Evolutionary conservation across 2,888 invertebrate species (phyloP).

Genomic region (Tupiocoris notatus): DNA sequence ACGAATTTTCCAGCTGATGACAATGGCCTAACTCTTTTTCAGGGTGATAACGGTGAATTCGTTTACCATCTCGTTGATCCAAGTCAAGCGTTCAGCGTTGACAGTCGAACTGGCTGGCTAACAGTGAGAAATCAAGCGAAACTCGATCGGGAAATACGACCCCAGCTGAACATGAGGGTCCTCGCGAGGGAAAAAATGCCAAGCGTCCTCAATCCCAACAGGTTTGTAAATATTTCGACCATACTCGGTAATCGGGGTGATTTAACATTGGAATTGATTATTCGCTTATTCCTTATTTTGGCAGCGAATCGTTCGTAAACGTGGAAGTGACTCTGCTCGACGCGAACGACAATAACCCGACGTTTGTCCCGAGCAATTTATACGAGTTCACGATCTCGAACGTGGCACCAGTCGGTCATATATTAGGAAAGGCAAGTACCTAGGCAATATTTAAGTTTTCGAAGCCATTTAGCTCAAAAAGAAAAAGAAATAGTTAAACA

Average conservation of each 20-base stretch:
- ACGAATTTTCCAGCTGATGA: neutral
- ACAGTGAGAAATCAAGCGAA: slow-evolving; percentile 73
- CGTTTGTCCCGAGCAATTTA: slow-evolving; percentile 77
- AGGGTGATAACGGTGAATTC: slow-evolving; percentile 81
- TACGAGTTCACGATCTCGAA: slow-evolving; percentile 72
- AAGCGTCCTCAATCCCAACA: slow-evolving; percentile 55
- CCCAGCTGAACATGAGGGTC: slow-evolving; percentile 71
- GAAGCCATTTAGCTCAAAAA: too few relatives aligned
- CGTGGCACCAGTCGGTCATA: slow-evolving; percentile 67
- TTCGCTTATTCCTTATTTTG: slow-evolving; percentile 7
- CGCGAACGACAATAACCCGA: slow-evolving; percentile 88
- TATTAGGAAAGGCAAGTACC: slow-evolving; percentile 63
- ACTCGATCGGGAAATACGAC: slow-evolving; percentile 75
- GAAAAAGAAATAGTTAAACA: too few relatives aligned
- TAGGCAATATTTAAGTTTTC: too few relatives aligned
- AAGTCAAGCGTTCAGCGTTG: slow-evolving; percentile 75
- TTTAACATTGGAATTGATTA: too few relatives aligned
- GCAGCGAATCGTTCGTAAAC: slow-evolving; percentile 60
- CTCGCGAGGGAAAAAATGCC: slow-evolving; percentile 74
- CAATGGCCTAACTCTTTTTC: slow-evolving; percentile 38
- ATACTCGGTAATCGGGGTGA: neutral
- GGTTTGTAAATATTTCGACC: slow-evolving; percentile 52
- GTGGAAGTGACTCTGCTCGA: slow-evolving; percentile 82
- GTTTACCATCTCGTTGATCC: slow-evolving; percentile 72
- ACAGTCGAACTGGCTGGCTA: slow-evolving; percentile 78